These are phyloP conservation scores for Carettochelys insculpta DNA, from an alignment of 2,113 vertebrate species.

Conservation along the genomic window DNA sequence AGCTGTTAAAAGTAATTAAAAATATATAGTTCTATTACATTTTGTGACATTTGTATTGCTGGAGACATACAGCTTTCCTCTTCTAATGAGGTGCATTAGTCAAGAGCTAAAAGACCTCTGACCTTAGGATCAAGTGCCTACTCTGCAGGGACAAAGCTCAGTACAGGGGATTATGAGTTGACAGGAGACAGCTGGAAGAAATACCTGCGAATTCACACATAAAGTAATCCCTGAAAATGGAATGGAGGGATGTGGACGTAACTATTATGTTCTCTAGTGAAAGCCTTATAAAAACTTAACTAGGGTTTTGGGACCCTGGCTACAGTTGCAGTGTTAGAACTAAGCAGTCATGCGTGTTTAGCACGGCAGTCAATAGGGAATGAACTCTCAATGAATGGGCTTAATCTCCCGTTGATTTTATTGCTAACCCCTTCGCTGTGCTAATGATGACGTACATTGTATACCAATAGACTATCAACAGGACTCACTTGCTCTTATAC, in stretches of 20 bases:
- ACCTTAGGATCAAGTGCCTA: conserved; percentile 77
- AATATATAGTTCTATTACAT: conserved; percentile 60
- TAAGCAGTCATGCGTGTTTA: conserved; percentile 54
- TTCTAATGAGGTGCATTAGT: conserved; percentile 78
- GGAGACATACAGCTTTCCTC: conserved; percentile 64
- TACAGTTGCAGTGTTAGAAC: conserved; percentile 28
- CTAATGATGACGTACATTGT: conserved; percentile 42
- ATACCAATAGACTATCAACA: neutral
- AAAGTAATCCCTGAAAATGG: conserved; percentile 77
- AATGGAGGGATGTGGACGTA: conserved; percentile 68
- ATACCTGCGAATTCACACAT: conserved; percentile 77
- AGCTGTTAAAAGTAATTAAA: conserved; percentile 52
- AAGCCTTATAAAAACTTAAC: conserved; percentile 69
- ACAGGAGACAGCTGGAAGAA: conserved; percentile 82
- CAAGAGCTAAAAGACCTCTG: conserved; percentile 76
- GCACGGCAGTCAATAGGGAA: conserved; percentile 40
- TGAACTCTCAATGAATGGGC: conserved; percentile 59
- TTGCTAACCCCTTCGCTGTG: conserved; percentile 41
- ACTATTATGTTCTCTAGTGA: conserved; percentile 67
- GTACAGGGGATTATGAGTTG: conserved; percentile 72
- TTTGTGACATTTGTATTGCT: conserved; percentile 57
- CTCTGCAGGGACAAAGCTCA: conserved; percentile 70
- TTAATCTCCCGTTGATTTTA: conserved; percentile 66
- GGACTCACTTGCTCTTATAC: conserved; percentile 23
- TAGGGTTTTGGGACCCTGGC: conserved; percentile 47